Evolutionary conservation across 2,113 vertebrate species (phyloP).

Genomic region (Rhynchopsitta pachyrhyncha): DNA sequence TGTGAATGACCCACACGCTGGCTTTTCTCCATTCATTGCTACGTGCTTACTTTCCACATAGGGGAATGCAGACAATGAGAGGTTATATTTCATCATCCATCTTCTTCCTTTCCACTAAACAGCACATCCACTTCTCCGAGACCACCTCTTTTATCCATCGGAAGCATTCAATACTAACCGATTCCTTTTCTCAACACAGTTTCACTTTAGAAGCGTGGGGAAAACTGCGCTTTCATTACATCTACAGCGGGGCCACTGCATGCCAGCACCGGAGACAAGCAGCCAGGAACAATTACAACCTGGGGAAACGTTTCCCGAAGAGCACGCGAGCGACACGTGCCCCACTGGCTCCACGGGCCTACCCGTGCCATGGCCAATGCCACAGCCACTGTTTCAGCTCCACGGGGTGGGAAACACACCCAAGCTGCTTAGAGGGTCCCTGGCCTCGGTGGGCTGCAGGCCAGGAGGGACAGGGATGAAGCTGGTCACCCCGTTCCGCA

Average conservation of each 20-base stretch:
- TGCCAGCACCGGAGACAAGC: background rate
- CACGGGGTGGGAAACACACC: background rate
- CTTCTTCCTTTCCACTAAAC: background rate
- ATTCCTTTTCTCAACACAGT: background rate
- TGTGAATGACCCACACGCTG: background rate
- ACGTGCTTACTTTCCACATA: background rate
- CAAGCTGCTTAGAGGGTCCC: rapidly evolving
- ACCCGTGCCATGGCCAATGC: rapidly evolving
- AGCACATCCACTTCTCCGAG: background rate
- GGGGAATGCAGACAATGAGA: background rate
- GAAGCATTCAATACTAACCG: background rate
- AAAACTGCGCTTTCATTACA: background rate
- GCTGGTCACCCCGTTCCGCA: background rate
- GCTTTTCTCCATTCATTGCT: background rate
- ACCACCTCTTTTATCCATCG: background rate
- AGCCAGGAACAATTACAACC: background rate
- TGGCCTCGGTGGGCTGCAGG: background rate
- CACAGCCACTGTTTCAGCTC: rapidly evolving
- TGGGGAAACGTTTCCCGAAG: background rate
- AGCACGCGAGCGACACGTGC: background rate
- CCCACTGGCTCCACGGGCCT: background rate
- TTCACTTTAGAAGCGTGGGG: background rate
- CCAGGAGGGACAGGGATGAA: background rate
- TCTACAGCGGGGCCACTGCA: background rate
- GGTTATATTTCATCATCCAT: background rate